These are phyloP conservation scores for Neogobius melanostomus DNA, from an alignment of 2,113 vertebrate species.

Conservation along the genomic window DNA sequence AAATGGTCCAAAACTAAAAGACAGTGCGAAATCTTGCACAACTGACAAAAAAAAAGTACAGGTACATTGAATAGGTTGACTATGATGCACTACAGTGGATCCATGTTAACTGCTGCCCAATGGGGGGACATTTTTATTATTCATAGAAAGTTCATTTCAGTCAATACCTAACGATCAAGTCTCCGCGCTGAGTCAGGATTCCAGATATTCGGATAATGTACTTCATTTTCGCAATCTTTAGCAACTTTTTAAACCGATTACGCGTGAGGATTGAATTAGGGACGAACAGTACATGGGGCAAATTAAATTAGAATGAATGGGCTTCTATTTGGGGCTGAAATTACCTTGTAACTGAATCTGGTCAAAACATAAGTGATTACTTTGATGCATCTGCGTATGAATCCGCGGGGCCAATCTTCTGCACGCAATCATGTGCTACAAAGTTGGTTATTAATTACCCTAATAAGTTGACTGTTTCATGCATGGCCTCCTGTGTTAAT, in stretches of 20 bases:
- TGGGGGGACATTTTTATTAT: no score
- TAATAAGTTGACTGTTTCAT: conserved; percentile 10
- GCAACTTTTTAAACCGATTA: not conserved
- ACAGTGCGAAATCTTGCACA: no score
- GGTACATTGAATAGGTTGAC: no score
- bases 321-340: not conserved
- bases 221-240: not conserved
- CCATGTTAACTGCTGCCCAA: no score
- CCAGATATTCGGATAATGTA: not conserved
- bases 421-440: conserved; percentile 2
- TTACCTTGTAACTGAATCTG: conserved; percentile 9
- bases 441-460: conserved; percentile 10
- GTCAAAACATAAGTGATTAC: conserved; percentile 7
- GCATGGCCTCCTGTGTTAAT: conserved; percentile 7
- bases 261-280: not conserved
- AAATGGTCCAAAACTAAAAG: no score
- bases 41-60: no score
- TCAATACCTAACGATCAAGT: no score
- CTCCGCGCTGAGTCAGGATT: no score
- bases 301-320: conserved; percentile 1
- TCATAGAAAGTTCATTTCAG: no score
- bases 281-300: not conserved
- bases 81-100: no score
- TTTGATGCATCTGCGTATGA: not conserved
- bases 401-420: not conserved